phyloP scores from a whole-genome alignment of 2,888 invertebrate genomes.

The Volucella zonaria region DNA sequence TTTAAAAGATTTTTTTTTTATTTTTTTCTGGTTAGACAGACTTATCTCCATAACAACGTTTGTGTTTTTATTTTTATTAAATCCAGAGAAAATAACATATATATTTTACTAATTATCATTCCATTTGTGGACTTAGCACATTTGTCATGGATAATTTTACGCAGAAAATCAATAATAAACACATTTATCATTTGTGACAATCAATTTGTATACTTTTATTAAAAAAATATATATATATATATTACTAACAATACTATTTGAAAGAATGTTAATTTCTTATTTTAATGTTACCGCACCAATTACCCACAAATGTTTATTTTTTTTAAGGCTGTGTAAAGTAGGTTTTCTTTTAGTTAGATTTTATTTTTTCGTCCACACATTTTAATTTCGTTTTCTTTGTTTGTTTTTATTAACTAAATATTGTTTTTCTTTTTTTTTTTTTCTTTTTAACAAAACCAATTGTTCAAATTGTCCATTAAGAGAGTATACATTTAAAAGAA shows the following conservation, averaged over 20 bases:
- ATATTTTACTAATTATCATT: constrained; percentile 44
- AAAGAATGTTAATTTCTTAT: not conserved
- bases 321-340: constrained; percentile 53
- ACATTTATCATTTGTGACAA: constrained; percentile 24
- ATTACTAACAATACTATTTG: too few species aligned
- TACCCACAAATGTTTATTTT: constrained; percentile 33
- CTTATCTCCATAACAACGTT: not conserved
- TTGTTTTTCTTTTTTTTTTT: not conserved
- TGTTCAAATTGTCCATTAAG: constrained; percentile 67
- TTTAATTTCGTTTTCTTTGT: not conserved
- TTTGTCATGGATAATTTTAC: constrained; percentile 30
- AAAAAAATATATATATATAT: too few species aligned
- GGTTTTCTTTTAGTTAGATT: constrained; percentile 1
- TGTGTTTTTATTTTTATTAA: constrained; percentile 16
- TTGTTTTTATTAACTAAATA: not conserved
- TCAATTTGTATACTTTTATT: not conserved
- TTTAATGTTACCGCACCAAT: constrained; percentile 21
- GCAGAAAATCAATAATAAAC: not conserved
- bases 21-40: not conserved
- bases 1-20: not conserved
- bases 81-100: constrained; percentile 5
- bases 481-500: constrained; percentile 43
- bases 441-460: constrained; percentile 38
- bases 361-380: not conserved
- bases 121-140: constrained; percentile 35